Evolutionary conservation across 2,888 invertebrate species (phyloP), one percentile per base, ranked within the genome.

Genomic region (Uloborus plumipes): DNA sequence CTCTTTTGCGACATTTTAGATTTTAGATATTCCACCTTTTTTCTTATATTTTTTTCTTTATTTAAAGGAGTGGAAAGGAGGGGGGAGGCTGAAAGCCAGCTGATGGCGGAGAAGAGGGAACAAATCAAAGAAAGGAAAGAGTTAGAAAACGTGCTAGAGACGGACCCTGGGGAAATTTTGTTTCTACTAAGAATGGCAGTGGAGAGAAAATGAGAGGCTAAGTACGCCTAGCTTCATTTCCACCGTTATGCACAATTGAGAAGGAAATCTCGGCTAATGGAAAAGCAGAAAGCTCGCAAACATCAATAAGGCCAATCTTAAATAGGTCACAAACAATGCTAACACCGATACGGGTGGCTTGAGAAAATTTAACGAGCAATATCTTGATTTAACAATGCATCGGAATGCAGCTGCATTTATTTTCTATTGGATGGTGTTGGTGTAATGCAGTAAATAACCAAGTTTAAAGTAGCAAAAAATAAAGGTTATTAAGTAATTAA

Each of bases 121-220:
- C 75, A 65, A 66, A 75, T 66, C 66, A 75, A 75, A 59, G 66
- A 75, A 75, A 55, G 70, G 69, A 65, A 26, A 61, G 61, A 61
- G 47, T 59, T 59, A 64, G 53, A 59, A 65, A 75, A 67, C 58
- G 65, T 67, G 66, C 66, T 65, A 49, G 65, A 66, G 66, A 67
- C 47, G 50, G 18, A 66, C 78, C 65, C 72, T 72, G 31, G 78
- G 78, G 78, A 78, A 78, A 78, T 78, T 78, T 51, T 58, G 78
- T 78, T 78, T 78, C 66, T 65, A 31, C 53, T 55, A 53, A 74
- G 73, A 74, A 65, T 55, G 55, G 18, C 55, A 55, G 20, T 49
- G 67, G 49, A 67, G 67, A 47, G 75, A 50, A 59, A 67, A 75
- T 65, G 66, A 75, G 66, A 75, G 26, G 11, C 39, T 59, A 49